Evolutionary conservation across 2,888 invertebrate species (phyloP), one percentile per base, ranked within the genome.

Genomic region (Anticlea derivata): DNA sequence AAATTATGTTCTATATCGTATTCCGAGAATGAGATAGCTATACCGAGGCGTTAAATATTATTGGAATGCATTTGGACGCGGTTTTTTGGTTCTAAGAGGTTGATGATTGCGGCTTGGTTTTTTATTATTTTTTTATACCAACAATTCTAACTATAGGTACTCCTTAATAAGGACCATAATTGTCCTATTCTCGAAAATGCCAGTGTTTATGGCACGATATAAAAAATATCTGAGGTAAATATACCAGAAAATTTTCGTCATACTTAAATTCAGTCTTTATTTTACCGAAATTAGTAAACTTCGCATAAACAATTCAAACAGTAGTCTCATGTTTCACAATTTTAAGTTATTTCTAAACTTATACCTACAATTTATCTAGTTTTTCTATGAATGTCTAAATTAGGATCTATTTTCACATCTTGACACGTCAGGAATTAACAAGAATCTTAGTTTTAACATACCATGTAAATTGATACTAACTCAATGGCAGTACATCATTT

Each of bases 261-360:
- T 61, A 65, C 64, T 17, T 17, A 62, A 66, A 66, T 65, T 81
- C 80, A 82, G 82, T 81, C 80, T 80, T 78, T 53, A 55, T 64
- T n/a, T 60, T 60, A 67, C 59, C 60, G 38, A 68, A 63, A 65
- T 54, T 60, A 45, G 63, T 68, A 65, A 30, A 69, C 63, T 69
- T 66, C 12, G 39, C 27, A 23, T 37, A 41, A 45, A 45, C 22
- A 33, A 17, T 10, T 37, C 23, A 33, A 44, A 54, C 11, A 6
- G 27, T 30, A 34, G 37, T 49, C 24, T 43, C 43, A 29, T 26
- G n/a, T 35, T 29, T 20, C 26, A 24, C 7, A 26, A 31, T 26
- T 20, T 7, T 33, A 39, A 8, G 24, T n/a, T 33, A 30, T 33
- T 34, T 11, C 23, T 37, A 26, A 12, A 22, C 30, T 20, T 20